phyloP scores from a whole-genome alignment of 2,113 vertebrate species.

The Ammodytes dubius region DNA sequence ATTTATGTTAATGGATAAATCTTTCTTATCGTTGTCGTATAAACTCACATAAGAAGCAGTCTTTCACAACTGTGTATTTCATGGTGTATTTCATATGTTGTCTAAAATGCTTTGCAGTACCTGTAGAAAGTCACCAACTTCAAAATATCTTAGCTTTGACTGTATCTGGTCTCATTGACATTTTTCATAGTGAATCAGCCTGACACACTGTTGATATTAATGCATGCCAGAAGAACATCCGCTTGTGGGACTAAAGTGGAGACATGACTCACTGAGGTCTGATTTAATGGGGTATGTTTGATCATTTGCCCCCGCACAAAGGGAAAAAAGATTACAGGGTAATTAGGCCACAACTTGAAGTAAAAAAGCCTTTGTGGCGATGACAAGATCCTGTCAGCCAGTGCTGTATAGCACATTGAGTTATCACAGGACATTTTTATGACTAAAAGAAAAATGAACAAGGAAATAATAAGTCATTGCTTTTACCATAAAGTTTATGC shows the following conservation, averaged over 20 bases:
- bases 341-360: slow-evolving; percentile 65
- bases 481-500: slow-evolving; percentile 3
- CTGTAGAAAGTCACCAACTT: not conserved
- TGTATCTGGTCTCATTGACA: slow-evolving; percentile 17
- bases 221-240: slow-evolving; percentile 23
- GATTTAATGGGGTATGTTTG: slow-evolving; percentile 67
- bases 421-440: not conserved
- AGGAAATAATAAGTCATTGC: slow-evolving; percentile 12
- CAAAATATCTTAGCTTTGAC: slow-evolving; percentile 1
- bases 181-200: slow-evolving; percentile 38
- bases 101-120: not conserved
- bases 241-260: slow-evolving; percentile 51
- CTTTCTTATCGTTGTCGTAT: not conserved
- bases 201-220: slow-evolving; percentile 47
- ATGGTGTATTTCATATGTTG: not conserved
- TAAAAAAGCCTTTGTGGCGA: slow-evolving; percentile 41
- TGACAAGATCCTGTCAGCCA: slow-evolving; percentile 60
- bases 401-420: not conserved
- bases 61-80: not conserved
- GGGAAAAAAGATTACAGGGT: slow-evolving; percentile 58
- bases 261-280: slow-evolving; percentile 47
- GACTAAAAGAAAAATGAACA: slow-evolving; percentile 34
- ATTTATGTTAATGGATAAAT: not conserved
- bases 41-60: not conserved
- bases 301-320: slow-evolving; percentile 64